A percentile compares a stretch with the other conserved stretches of the same genome.
Evolutionary conservation across 1,140 invertebrate genomes (phyloP).

Genomic region (Drosophila malerkotliana): DNA sequence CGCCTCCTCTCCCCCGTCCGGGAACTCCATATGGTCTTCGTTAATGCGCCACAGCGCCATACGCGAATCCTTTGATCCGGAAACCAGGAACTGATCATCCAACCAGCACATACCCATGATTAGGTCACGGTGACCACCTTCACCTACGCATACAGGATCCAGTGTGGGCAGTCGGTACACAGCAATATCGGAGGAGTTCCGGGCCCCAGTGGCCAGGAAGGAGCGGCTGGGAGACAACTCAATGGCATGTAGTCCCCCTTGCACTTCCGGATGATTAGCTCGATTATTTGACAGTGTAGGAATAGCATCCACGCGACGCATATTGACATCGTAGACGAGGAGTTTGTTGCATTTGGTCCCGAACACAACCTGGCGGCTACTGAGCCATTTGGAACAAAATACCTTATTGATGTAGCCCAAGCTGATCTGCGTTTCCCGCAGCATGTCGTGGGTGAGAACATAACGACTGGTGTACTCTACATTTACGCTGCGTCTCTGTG

Average conservation of each 20-base stretch:
- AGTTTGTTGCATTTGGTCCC: slow-evolving; percentile 98
- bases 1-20: slow-evolving; percentile 85
- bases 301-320: slow-evolving; percentile 92
- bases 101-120: slow-evolving; percentile 98
- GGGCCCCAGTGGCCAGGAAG: slow-evolving; percentile 95
- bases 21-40: slow-evolving; percentile 86
- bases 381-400: slow-evolving; percentile 98
- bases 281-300: slow-evolving; percentile 89
- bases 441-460: slow-evolving; percentile 94
- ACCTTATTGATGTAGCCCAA: slow-evolving; percentile 97
- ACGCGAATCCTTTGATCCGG: slow-evolving; percentile 95
- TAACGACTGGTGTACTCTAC: slow-evolving; percentile 92
- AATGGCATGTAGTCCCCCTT: slow-evolving; percentile 96
- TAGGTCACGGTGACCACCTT: slow-evolving; percentile 96
- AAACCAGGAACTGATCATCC: slow-evolving; percentile 97
- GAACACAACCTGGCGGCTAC: slow-evolving; percentile 96
- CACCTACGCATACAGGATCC: slow-evolving; percentile 97
- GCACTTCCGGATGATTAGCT: slow-evolving; percentile 86
- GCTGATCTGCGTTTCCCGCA: slow-evolving; percentile 92
- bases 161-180: slow-evolving; percentile 96
- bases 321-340: slow-evolving; percentile 93
- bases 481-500: slow-evolving; percentile 87
- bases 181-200: slow-evolving; percentile 96
- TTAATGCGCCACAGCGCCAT: slow-evolving; percentile 91
- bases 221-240: slow-evolving; percentile 97